phyloP scores from a whole-genome alignment of 1,140 invertebrate species.

The Papilio glaucus region DNA sequence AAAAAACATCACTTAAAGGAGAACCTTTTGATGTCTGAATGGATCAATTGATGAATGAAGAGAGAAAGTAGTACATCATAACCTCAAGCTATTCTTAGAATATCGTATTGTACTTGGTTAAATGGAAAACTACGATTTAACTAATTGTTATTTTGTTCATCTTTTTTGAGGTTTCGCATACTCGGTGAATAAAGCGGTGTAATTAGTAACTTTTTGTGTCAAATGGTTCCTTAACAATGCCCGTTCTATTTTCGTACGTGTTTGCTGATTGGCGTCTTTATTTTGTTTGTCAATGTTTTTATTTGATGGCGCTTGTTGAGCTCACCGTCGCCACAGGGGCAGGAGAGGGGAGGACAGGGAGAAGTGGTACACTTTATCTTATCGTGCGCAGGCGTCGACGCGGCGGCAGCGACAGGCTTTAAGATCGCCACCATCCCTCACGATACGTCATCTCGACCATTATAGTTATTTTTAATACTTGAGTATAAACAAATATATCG shows the following conservation, averaged over 20 bases:
- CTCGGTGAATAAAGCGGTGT: no score
- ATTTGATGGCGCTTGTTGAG: slow-evolving; percentile 48
- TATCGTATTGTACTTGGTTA: no score
- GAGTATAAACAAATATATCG: background rate
- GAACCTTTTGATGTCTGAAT: no score
- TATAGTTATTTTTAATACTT: background rate
- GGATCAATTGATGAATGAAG: no score
- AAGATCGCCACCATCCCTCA: slow-evolving; percentile 48
- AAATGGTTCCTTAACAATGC: no score
- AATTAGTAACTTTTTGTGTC: no score
- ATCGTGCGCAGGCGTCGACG: slow-evolving; percentile 63
- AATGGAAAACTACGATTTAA: no score
- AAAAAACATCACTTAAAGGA: no score
- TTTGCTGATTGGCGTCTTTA: slow-evolving; percentile 55
- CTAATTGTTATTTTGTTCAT: no score
- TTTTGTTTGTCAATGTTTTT: slow-evolving; percentile 68
- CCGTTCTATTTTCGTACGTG: slow-evolving; percentile 49
- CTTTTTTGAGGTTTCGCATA: no score
- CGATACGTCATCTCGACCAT: slow-evolving; percentile 7
- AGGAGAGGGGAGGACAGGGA: slow-evolving; percentile 46
- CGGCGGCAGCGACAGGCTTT: slow-evolving; percentile 56
- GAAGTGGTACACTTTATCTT: slow-evolving; percentile 55
- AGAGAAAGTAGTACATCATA: no score
- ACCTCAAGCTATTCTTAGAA: no score
- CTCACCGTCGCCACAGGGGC: background rate